phyloP scores from a whole-genome alignment of 2,888 invertebrate genomes.

The Clostera curtula region DNA sequence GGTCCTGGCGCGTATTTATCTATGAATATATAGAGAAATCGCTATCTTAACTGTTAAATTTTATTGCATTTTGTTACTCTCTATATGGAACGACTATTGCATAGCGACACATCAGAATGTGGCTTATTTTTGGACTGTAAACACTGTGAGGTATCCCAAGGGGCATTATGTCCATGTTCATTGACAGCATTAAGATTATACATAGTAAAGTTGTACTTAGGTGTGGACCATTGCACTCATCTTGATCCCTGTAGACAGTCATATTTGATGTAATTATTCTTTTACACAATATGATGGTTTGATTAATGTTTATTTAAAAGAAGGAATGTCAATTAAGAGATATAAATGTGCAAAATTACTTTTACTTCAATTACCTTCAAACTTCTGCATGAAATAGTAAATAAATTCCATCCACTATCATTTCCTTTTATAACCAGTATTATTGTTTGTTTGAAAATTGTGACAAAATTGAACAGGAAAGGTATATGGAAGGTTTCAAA shows the following conservation, averaged over 20 bases:
- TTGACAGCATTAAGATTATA: slow-evolving; percentile 40
- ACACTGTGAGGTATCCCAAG: slow-evolving; percentile 29
- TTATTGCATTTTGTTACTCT: slow-evolving; percentile 71
- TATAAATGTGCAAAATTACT: slow-evolving; percentile 24
- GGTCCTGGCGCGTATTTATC: slow-evolving; percentile 68
- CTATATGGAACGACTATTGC: slow-evolving; percentile 37
- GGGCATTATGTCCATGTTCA: slow-evolving; percentile 36
- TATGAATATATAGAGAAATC: slow-evolving; percentile 70
- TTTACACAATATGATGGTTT: slow-evolving; percentile 20
- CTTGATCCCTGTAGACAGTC: slow-evolving; percentile 32
- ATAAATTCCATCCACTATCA: slow-evolving; percentile 37
- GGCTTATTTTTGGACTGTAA: slow-evolving; percentile 30
- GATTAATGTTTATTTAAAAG: slow-evolving; percentile 26
- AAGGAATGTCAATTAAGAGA: slow-evolving; percentile 55
- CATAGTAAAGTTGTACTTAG: slow-evolving; percentile 44
- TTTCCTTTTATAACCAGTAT: slow-evolving; percentile 42
- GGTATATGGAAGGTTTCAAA: slow-evolving; percentile 41
- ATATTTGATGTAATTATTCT: slow-evolving; percentile 33
- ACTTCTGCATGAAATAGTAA: slow-evolving; percentile 23
- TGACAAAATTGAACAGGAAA: slow-evolving; percentile 32
- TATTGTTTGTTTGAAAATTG: slow-evolving; percentile 59
- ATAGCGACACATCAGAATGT: slow-evolving; percentile 28
- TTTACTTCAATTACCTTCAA: slow-evolving; percentile 19
- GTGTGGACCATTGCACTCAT: slow-evolving; percentile 35
- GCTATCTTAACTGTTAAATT: slow-evolving; percentile 73